A percentile compares a stretch with the other conserved stretches of the same genome.
These are phyloP conservation scores for Drosophila repleta DNA, from an alignment of 1,140 invertebrate species.

Conservation along the genomic window DNA sequence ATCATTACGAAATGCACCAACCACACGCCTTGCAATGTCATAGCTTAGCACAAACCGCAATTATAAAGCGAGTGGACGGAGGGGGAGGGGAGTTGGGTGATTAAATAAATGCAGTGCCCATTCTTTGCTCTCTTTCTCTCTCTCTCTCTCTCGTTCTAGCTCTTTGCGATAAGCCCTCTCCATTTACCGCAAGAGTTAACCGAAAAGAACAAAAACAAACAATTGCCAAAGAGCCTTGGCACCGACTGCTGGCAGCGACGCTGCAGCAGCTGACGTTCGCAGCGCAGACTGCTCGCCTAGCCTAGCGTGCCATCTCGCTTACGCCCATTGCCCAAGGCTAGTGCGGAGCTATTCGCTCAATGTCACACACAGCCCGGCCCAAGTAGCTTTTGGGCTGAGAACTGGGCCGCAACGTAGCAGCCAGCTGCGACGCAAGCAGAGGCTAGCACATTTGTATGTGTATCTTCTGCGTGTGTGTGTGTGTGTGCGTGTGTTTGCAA, in stretches of 20 bases:
- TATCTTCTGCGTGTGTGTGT: not conserved
- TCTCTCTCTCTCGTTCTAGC: conserved; percentile 1
- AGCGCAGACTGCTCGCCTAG: conserved; percentile 29
- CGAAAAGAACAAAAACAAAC: conserved; percentile 71
- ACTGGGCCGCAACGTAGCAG: conserved; percentile 47
- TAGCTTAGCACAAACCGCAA: not conserved
- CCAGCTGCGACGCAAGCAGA: not conserved
- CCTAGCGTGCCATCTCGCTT: conserved; percentile 41
- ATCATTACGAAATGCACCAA: not conserved
- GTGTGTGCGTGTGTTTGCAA: conserved; percentile 6
- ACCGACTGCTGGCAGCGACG: conserved; percentile 67
- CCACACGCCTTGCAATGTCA: not conserved
- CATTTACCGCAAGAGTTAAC: conserved; percentile 35
- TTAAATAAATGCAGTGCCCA: conserved; percentile 4
- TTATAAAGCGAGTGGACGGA: not conserved
- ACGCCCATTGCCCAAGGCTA: conserved; percentile 16
- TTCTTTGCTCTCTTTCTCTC: not conserved
- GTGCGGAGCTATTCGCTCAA: conserved; percentile 34
- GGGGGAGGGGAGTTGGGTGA: not conserved
- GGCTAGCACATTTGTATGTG: not conserved
- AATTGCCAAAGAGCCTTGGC: conserved; percentile 77
- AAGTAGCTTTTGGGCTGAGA: conserved; percentile 47
- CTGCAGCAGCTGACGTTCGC: conserved; percentile 31
- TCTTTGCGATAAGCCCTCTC: conserved; percentile 11
- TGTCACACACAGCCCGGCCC: conserved; percentile 34